phyloP scores from a whole-genome alignment of 2,888 invertebrate species.

The Platycnemis pennipes region DNA sequence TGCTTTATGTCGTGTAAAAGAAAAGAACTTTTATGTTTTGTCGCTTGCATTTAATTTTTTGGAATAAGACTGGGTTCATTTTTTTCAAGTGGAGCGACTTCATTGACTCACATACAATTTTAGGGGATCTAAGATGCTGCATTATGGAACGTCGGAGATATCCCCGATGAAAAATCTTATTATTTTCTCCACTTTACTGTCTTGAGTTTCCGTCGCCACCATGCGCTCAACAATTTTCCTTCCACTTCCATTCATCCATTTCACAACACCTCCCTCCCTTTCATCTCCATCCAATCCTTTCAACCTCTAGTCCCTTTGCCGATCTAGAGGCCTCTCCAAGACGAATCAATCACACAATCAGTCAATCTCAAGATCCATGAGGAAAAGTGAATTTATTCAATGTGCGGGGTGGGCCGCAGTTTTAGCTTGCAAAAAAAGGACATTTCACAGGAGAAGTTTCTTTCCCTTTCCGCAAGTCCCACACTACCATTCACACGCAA shows the following conservation, averaged over 20 bases:
- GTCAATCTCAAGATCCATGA: background rate
- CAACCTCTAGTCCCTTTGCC: background rate
- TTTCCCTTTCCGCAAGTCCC: background rate
- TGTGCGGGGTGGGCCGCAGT: background rate
- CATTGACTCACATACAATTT: too few relatives aligned
- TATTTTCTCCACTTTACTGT: too few relatives aligned
- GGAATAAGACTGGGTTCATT: too few relatives aligned
- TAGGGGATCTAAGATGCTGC: too few relatives aligned
- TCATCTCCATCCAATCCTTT: background rate
- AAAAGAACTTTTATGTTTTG: too few relatives aligned
- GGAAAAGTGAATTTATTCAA: background rate
- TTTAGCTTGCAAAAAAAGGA: background rate
- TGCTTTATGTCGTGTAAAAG: too few relatives aligned
- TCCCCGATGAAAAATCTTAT: too few relatives aligned
- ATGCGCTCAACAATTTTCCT: too few relatives aligned
- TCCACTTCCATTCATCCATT: background rate
- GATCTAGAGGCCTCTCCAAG: background rate
- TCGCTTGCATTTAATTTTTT: too few relatives aligned
- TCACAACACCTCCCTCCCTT: background rate
- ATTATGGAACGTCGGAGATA: too few relatives aligned
- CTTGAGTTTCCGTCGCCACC: too few relatives aligned
- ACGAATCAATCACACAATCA: background rate
- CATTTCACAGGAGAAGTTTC: background rate
- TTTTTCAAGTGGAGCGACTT: too few relatives aligned
- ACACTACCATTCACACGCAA: background rate